Base-by-base conservation (phyloP, 2,113 vertebrate genomes). In the Epinephelus moara region DNA sequence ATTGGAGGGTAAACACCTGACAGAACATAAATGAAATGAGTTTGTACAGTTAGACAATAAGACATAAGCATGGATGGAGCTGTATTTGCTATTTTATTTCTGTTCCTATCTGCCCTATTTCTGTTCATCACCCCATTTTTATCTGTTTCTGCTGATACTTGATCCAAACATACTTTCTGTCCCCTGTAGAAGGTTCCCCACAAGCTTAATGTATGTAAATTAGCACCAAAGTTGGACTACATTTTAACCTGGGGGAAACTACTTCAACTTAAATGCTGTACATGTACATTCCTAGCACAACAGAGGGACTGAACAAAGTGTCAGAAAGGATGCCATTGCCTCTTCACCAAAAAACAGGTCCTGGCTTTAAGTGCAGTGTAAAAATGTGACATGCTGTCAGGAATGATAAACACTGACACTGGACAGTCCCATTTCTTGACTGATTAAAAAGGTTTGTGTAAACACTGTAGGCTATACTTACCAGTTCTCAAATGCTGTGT, bases 401-500 rank as follows among this genome's bases (percentile, higher is more conserved):
- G 15, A 72, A 49, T 55, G 11, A 30, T 40, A 53, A 60, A 53
- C 7, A 53, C 17, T 75, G 27, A 18, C 2, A 42, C 10, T 14
- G 27, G 40, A 56, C 53, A 81, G 21, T n/a, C 17, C 8, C 2
- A 2, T 47, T 15, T 19, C 12, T n/a, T 30, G 30, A 25, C 23
- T 17, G 50, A 45, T 14, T 30, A 15, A 45, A 37, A 14, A 45
- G 19, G 19, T 68, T 49, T 33, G 53, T 23, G 1, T 4, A 37
- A 40, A 77, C 9, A 17, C 4, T 18, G 13, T 12, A 59, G 17
- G 6, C 7, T 40, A 17, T 42, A 79, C 92, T 86, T 87, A 95
- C 97, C 95, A 88, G 95, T 92, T 89, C 95, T 96, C 90, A 96
- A 95, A 18, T 95, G 94, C 40, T 94, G 88, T 55, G 91, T 77